These are phyloP conservation scores for Caenorhabditis remanei DNA, from an alignment of 1,140 invertebrate genomes.

Conservation along the genomic window DNA sequence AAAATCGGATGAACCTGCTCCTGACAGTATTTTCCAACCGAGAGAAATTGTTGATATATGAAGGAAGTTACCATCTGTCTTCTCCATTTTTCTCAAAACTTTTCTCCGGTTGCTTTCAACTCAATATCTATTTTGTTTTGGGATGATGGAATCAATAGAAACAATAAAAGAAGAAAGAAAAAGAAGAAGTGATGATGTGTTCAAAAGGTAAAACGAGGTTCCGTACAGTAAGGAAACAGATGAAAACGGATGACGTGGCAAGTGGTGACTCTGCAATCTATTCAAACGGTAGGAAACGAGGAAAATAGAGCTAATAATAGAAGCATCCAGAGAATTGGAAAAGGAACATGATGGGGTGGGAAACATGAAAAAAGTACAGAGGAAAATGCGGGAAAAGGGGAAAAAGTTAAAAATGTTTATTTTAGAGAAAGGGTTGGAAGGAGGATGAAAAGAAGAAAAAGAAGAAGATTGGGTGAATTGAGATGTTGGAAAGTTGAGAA, in stretches of 20 bases:
- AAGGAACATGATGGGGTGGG: background rate
- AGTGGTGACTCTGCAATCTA: background rate
- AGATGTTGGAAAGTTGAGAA: background rate
- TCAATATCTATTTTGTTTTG: slow-evolving; percentile 32
- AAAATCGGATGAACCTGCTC: too few relatives aligned
- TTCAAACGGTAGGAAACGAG: slow-evolving; percentile 21
- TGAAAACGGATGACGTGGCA: slow-evolving; percentile 38
- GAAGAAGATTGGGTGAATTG: background rate
- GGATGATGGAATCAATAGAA: background rate
- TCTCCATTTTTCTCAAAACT: slow-evolving; percentile 26
- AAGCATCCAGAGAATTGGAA: background rate
- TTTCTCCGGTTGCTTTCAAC: slow-evolving; percentile 1
- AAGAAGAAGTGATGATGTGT: background rate
- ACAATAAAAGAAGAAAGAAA: background rate
- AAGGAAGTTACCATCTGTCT: background rate
- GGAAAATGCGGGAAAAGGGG: slow-evolving; percentile 5
- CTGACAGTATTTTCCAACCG: too few relatives aligned
- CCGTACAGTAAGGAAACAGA: background rate
- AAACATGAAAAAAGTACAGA: background rate
- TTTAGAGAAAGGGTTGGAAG: slow-evolving; percentile 45
- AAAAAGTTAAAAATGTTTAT: slow-evolving; percentile 57
- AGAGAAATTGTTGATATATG: too few relatives aligned
- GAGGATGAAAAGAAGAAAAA: background rate
- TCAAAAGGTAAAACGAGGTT: slow-evolving; percentile 13
- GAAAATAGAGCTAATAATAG: slow-evolving; percentile 23